phyloP scores from a whole-genome alignment of 2,797 vertebrate genomes.

The Sardinella longiceps region DNA sequence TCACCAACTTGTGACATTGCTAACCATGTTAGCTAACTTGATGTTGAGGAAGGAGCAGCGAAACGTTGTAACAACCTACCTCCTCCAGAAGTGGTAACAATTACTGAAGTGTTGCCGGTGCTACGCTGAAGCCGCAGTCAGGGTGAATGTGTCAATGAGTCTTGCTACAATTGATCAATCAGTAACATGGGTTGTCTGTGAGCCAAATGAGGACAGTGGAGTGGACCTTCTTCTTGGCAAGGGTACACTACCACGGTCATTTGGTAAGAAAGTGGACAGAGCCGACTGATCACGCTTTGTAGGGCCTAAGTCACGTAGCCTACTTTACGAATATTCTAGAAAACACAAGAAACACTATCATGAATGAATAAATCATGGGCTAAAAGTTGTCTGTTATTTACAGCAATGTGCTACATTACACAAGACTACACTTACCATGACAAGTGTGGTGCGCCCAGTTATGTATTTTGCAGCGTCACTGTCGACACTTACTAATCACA shows the following conservation, averaged over 20 bases:
- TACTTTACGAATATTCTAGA: neutral
- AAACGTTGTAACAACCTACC: slow-evolving; percentile 3
- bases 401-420: neutral
- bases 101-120: too few species aligned
- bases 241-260: slow-evolving; percentile 14
- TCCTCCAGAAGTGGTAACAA: neutral
- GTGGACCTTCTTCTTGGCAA: neutral
- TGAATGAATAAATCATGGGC: neutral
- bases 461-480: slow-evolving; percentile 10
- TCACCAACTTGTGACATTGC: neutral
- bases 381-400: neutral
- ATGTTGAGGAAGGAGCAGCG: neutral
- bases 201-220: slow-evolving; percentile 8
- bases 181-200: neutral
- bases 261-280: neutral
- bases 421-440: slow-evolving; percentile 8
- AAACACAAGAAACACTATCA: neutral
- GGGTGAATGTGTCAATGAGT: neutral
- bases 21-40: neutral
- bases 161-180: neutral
- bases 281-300: neutral
- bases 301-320: neutral
- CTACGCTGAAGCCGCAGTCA: neutral
- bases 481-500: neutral
- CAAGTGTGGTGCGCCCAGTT: neutral